These are phyloP conservation scores for Gouania willdenowi DNA, from an alignment of 2,797 vertebrate species.

Conservation along the genomic window DNA sequence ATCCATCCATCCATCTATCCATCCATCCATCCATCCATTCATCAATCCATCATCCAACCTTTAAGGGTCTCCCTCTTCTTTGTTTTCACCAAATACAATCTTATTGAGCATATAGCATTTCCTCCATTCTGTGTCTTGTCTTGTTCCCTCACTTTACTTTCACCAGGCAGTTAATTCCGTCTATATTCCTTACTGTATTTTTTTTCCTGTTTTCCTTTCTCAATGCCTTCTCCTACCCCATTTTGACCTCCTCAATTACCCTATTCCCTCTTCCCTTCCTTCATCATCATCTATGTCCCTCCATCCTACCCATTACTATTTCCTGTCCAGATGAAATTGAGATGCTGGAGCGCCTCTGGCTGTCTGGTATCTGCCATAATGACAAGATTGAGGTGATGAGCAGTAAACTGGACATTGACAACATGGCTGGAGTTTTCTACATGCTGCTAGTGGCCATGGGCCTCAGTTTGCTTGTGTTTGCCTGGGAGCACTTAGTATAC, in stretches of 20 bases:
- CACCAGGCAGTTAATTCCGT: not conserved
- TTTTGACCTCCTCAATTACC: conserved; percentile 5
- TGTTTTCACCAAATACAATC: not conserved
- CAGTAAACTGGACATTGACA: conserved; percentile 85
- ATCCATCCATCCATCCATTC: too few species aligned
- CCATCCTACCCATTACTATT: not conserved
- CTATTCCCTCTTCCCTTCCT: not conserved
- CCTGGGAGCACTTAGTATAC: conserved; percentile 89
- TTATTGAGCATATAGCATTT: not conserved
- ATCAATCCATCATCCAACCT: too few species aligned
- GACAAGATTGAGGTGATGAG: conserved; percentile 91
- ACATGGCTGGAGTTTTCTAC: conserved; percentile 84
- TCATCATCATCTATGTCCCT: not conserved
- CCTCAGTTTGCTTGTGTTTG: conserved; percentile 78
- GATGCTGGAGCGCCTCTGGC: conserved; percentile 88
- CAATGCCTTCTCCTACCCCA: not conserved
- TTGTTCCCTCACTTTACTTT: not conserved
- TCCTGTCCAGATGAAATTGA: conserved; percentile 82
- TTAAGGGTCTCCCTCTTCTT: too few species aligned
- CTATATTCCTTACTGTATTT: not conserved
- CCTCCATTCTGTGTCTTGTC: too few species aligned
- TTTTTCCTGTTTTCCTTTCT: not conserved
- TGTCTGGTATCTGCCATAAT: conserved; percentile 88
- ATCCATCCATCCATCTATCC: not conserved
- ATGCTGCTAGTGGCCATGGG: conserved; percentile 83